phyloP scores from a whole-genome alignment of 30 jellyfish, hydroid and myxozoan genomes.

The Pelagia noctiluca region DNA sequence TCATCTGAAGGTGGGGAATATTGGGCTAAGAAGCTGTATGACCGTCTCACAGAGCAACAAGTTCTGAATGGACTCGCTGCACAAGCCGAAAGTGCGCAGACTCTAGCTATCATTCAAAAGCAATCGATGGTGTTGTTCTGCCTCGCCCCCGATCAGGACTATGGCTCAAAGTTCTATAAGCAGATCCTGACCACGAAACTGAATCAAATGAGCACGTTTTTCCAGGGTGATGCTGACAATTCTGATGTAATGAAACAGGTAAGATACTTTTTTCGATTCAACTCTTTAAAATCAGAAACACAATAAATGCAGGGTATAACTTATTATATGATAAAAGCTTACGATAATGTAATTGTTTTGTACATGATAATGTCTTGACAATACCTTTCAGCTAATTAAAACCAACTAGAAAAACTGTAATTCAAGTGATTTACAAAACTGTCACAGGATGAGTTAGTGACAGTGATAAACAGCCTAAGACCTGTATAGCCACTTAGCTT shows the following conservation, averaged over 20 bases:
- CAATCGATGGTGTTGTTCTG: constrained; percentile 68
- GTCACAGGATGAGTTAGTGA: too few species aligned
- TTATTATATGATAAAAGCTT: too few species aligned
- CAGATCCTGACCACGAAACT: constrained; percentile 44
- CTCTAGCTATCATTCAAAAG: constrained; percentile 46
- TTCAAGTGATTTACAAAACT: too few species aligned
- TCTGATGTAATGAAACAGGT: constrained; percentile 40
- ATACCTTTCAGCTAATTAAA: too few species aligned
- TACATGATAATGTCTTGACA: too few species aligned
- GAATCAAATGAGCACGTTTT: constrained; percentile 41
- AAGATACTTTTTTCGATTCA: too few species aligned
- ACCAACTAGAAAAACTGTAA: too few species aligned
- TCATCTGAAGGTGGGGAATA: constrained; percentile 52
- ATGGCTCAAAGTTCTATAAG: constrained; percentile 52
- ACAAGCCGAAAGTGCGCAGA: constrained; percentile 28
- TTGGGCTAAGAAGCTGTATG: constrained; percentile 67
- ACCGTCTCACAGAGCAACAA: constrained; percentile 31
- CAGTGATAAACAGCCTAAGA: too few species aligned
- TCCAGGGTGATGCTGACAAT: constrained; percentile 15
- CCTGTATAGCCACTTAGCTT: too few species aligned
- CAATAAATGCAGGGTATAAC: too few species aligned
- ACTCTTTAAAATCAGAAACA: too few species aligned
- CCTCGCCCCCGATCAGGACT: constrained; percentile 39
- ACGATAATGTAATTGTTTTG: too few species aligned
- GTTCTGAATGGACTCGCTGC: constrained; percentile 55